Evolutionary conservation across 2,888 invertebrate species (phyloP).

Genomic region (Ditula angustiorana): DNA sequence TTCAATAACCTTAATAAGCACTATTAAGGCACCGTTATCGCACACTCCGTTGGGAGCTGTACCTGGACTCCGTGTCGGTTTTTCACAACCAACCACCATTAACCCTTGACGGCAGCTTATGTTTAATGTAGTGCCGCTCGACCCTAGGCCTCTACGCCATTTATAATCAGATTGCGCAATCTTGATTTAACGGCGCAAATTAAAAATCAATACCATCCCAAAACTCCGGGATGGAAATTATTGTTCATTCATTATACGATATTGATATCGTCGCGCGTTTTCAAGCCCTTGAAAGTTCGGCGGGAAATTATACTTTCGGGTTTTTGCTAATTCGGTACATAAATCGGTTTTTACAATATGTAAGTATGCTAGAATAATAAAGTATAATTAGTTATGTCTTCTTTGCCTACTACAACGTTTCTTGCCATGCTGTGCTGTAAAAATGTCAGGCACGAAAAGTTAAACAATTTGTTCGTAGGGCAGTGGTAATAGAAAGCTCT

Average conservation of each 20-base stretch:
- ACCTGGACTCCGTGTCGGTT: conserved; percentile 55
- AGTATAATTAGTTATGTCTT: no score
- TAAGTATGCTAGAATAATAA: no score
- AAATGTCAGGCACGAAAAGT: no score
- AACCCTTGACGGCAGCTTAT: conserved; percentile 61
- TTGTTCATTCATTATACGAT: conserved; percentile 34
- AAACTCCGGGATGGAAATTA: conserved; percentile 40
- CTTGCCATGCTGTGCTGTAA: no score
- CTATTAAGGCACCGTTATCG: conserved; percentile 1
- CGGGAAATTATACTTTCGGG: not conserved
- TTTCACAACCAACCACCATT: conserved; percentile 67
- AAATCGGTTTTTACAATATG: no score
- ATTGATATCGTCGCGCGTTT: conserved; percentile 29
- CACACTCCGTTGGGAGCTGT: conserved; percentile 42
- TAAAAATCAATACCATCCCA: conserved; percentile 68
- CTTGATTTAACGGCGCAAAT: conserved; percentile 69
- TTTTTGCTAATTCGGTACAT: no score
- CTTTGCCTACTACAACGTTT: no score
- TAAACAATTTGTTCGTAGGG: no score
- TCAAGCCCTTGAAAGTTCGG: conserved; percentile 5
- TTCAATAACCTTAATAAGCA: not conserved
- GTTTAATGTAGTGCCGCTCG: conserved; percentile 67
- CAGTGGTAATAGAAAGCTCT: no score
- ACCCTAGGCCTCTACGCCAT: conserved; percentile 66
- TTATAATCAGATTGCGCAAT: conserved; percentile 75